phyloP scores from a whole-genome alignment of 2,797 vertebrate species.

The Lithobates pipiens region DNA sequence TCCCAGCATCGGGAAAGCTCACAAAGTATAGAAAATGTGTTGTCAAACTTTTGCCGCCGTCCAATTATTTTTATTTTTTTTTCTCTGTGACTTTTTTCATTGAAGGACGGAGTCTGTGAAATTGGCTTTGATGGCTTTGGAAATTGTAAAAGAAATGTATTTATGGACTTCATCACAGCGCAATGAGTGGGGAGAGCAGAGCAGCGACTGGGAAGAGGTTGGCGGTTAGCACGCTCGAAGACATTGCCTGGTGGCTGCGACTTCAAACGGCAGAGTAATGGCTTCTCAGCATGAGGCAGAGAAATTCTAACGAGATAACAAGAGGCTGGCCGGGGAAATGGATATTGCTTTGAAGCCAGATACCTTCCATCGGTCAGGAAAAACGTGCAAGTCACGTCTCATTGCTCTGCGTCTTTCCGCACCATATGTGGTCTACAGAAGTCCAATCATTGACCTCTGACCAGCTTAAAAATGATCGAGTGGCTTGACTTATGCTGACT shows the following conservation, averaged over 20 bases:
- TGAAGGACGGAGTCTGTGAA: constrained; percentile 60
- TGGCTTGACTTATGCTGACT: too few relatives aligned
- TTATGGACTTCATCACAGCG: constrained; percentile 67
- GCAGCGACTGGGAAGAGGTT: constrained; percentile 67
- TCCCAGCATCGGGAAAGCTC: too few relatives aligned
- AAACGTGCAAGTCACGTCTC: constrained; percentile 45
- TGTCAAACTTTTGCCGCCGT: not conserved
- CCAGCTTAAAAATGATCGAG: not conserved
- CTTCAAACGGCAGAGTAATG: constrained; percentile 83
- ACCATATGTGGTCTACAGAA: not conserved
- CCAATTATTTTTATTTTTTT: not conserved
- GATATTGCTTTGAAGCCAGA: constrained; percentile 73
- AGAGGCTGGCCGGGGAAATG: constrained; percentile 71
- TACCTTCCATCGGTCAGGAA: constrained; percentile 46
- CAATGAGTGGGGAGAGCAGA: constrained; percentile 57
- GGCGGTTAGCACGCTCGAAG: constrained; percentile 75
- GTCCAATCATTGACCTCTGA: too few relatives aligned
- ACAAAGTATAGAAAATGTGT: not conserved
- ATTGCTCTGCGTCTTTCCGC: not conserved
- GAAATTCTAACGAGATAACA: constrained; percentile 82
- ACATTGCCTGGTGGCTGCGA: constrained; percentile 79
- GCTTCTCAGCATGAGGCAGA: constrained; percentile 73
- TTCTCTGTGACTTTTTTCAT: too few relatives aligned
- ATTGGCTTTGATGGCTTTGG: not conserved
- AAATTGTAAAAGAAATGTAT: constrained; percentile 57